Evolutionary conservation across 2,888 invertebrate species (phyloP), one percentile per base, ranked within the genome.

Genomic region (Clivina fossor): DNA sequence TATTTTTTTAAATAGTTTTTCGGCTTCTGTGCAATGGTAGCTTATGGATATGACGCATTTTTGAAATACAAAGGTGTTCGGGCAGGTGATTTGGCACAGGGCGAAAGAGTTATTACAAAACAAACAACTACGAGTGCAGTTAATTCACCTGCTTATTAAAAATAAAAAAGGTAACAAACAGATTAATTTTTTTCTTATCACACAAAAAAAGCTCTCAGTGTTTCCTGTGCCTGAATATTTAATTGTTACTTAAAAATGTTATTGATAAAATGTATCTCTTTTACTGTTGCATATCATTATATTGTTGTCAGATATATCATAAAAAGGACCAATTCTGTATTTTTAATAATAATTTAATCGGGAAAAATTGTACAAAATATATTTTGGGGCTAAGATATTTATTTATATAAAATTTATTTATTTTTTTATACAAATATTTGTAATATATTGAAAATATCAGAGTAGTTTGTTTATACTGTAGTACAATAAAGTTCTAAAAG

Each of bases 21-120:
- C 74, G 93, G 92, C 15, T 93, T 88, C 74, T 81, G 82, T 63
- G 86, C 86, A 13, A 90, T 88, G 85, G 71, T 84, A 18, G 82
- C 81, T 24, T 94, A 93, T 75, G 88, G 81, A 1, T 80, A 80
- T 62, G 93, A 94, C 71, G 84, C 88, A 28, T 90, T 83, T 74
- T 69, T 91, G 30, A 93, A 93, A 73, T 90, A 81, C 72, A 78
- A 77, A 61, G 85, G 79, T 0, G 80, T 83, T 37, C 78, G 78
- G 60, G 75, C 75, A 32, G 90, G 90, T 16, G 83, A 82, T 47
- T 76, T 88, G 56, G 87, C 89, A 59, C 89, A 89, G 75, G 89
- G 88, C 62, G 76, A 84, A 57, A 76, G 83, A 49, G 80, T 81
- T 24, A 78, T 82, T 33, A 80, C 79, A 65, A 83, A 82, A 70